These are phyloP conservation scores for Chaenodraco wilsoni DNA, from an alignment of 2,797 vertebrate genomes.

Conservation along the genomic window DNA sequence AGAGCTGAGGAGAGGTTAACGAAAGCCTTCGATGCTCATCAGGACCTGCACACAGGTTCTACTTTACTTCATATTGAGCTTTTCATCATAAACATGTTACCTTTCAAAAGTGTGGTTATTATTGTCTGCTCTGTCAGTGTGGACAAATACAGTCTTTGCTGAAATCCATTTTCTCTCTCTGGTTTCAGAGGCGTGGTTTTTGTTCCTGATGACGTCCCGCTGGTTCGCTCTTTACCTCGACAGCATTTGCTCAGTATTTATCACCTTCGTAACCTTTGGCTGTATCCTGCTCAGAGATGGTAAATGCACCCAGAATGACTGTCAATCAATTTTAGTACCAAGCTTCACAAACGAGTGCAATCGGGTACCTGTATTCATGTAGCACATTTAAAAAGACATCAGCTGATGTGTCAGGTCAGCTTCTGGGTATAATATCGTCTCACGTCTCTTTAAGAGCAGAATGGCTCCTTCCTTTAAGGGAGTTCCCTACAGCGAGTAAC, in stretches of 20 bases:
- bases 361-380: no score
- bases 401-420: no score
- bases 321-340: no score
- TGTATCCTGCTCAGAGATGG: constrained; percentile 88
- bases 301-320: constrained; percentile 50
- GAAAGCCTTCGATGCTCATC: constrained; percentile 88
- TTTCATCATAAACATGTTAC: background rate
- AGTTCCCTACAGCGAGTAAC: no score
- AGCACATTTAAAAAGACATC: no score
- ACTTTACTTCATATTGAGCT: background rate
- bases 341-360: no score
- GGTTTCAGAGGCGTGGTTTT: constrained; percentile 92
- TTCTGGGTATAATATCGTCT: no score
- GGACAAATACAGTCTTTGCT: background rate
- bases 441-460: no score
- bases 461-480: no score
- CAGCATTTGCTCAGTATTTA: constrained; percentile 91
- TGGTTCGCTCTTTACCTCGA: constrained; percentile 95
- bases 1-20: constrained; percentile 88
- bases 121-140: background rate
- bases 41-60: constrained; percentile 91
- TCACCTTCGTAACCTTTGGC: constrained; percentile 87
- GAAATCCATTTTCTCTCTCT: background rate
- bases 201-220: constrained; percentile 93
- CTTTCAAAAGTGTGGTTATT: no score